These are phyloP conservation scores for Pteropus rufus DNA, from an alignment of 2,797 vertebrate species.

Conservation along the genomic window DNA sequence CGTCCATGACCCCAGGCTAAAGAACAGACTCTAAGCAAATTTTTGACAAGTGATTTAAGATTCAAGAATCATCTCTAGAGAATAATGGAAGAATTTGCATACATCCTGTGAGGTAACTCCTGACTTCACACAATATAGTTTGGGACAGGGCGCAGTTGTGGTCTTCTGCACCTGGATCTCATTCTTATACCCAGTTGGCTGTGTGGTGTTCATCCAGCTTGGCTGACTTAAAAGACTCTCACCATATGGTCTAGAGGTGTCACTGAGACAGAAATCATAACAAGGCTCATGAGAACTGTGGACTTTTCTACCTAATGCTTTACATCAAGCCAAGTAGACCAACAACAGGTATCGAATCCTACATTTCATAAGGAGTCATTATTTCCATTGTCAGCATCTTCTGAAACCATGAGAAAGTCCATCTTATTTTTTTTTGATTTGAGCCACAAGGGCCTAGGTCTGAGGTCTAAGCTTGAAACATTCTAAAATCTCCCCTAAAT, in stretches of 20 bases:
- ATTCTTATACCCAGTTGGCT: background rate
- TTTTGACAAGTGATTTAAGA: background rate
- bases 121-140: background rate
- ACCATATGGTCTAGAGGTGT: background rate
- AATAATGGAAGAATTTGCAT: background rate
- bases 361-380: background rate
- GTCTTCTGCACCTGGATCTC: background rate
- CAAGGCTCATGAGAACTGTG: background rate
- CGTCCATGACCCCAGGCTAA: background rate
- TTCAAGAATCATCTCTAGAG: background rate
- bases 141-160: background rate
- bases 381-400: background rate
- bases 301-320: background rate
- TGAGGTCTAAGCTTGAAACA: background rate
- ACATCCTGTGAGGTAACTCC: background rate
- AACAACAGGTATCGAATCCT: background rate
- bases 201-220: background rate
- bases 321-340: background rate
- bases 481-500: background rate
- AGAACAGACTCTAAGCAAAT: background rate
- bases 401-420: background rate
- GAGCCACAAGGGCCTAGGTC: background rate
- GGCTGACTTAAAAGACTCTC: background rate
- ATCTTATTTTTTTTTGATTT: background rate
- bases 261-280: background rate